A percentile compares a stretch with the other conserved stretches of the same genome.
phyloP scores from a whole-genome alignment of 2,888 invertebrate genomes.

The Galeopsomyia nigrocyanea region DNA sequence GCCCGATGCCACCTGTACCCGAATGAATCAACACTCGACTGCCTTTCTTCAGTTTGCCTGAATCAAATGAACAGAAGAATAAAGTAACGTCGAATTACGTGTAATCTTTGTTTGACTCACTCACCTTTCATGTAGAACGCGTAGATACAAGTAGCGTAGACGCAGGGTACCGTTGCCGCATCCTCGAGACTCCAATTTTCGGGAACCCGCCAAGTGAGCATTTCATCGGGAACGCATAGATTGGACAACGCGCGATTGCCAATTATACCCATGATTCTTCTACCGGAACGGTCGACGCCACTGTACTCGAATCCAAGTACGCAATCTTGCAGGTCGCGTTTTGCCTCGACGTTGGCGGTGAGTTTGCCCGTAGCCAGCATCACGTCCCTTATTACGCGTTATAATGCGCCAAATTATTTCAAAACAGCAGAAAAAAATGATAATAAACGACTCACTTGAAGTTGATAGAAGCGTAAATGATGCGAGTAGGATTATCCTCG shows the following conservation, averaged over 20 bases:
- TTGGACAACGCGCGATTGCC: slow-evolving; percentile 70
- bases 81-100: neutral
- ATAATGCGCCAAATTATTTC: too few relatives aligned
- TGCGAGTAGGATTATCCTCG: slow-evolving; percentile 67
- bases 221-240: slow-evolving; percentile 69
- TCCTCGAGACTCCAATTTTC: slow-evolving; percentile 74
- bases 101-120: slow-evolving; percentile 48
- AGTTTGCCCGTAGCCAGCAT: slow-evolving; percentile 95
- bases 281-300: slow-evolving; percentile 71
- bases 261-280: slow-evolving; percentile 67
- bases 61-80: neutral
- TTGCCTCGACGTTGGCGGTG: slow-evolving; percentile 81
- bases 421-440: slow-evolving; percentile 64
- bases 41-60: neutral
- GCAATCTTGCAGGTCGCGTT: slow-evolving; percentile 75
- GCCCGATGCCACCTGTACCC: slow-evolving; percentile 75
- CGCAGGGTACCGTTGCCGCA: slow-evolving; percentile 77
- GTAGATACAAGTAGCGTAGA: slow-evolving; percentile 74
- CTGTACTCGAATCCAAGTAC: slow-evolving; percentile 79
- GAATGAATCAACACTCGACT: slow-evolving; percentile 68
- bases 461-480: slow-evolving; percentile 87
- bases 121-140: slow-evolving; percentile 73
- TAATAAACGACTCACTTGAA: slow-evolving; percentile 70
- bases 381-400: slow-evolving; percentile 78
- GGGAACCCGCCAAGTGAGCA: slow-evolving; percentile 72